A percentile compares a stretch with the other conserved stretches of the same genome.
These are phyloP conservation scores for Drosophila bipectinata DNA, from an alignment of 1,140 invertebrate genomes.

Conservation along the genomic window DNA sequence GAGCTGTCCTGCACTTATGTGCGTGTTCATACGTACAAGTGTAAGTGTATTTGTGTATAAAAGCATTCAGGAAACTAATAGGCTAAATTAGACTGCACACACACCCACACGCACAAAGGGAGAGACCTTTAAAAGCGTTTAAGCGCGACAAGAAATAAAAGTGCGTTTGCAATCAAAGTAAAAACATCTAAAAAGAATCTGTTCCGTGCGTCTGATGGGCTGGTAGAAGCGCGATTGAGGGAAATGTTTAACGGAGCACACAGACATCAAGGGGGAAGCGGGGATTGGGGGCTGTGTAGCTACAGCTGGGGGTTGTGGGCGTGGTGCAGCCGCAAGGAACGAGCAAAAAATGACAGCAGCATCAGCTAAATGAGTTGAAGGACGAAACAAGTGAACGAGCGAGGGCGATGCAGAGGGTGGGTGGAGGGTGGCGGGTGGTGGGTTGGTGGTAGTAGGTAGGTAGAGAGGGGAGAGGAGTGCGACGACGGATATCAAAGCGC, in stretches of 20 bases:
- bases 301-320: conserved; percentile 25
- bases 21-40: not conserved
- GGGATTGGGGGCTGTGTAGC: conserved; percentile 3
- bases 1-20: conserved; percentile 1
- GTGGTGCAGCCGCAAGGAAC: conserved; percentile 52
- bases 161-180: conserved; percentile 79
- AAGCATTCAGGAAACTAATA: conserved; percentile 74
- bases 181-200: conserved; percentile 56
- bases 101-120: conserved; percentile 13
- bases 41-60: conserved; percentile 45
- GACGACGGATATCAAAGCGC: conserved; percentile 68
- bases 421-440: not conserved
- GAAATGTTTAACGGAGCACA: conserved; percentile 34
- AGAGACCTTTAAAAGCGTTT: conserved; percentile 68
- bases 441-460: not conserved
- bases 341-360: conserved; percentile 68
- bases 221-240: not conserved
- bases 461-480: not conserved
- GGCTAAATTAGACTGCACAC: conserved; percentile 67
- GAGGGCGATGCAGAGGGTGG: not conserved
- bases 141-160: conserved; percentile 72
- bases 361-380: conserved; percentile 79
- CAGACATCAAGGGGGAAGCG: conserved; percentile 17
- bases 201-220: conserved; percentile 4
- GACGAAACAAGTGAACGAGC: conserved; percentile 35